A percentile compares a stretch with the other conserved stretches of the same genome.
Conservation (phyloP, 2,113 vertebrate species). For the Raphicerus campestris region DNA sequence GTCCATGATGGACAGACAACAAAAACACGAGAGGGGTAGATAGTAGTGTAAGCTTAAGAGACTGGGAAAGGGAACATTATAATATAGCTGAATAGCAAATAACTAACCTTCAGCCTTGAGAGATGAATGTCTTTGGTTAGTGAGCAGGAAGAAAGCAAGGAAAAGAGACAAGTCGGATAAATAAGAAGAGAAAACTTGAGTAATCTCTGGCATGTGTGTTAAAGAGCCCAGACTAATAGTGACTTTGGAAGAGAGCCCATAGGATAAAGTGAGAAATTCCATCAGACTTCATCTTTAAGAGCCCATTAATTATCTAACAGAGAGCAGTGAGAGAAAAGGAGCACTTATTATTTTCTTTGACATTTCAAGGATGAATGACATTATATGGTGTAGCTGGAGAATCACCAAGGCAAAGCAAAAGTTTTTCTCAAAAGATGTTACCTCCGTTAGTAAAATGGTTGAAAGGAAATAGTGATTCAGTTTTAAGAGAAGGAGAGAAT, state of each 20-base stretch:
- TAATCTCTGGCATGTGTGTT: accelerated
- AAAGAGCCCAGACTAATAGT: not conserved
- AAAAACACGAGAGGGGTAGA: not conserved
- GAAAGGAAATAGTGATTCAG: not conserved
- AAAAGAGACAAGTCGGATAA: not conserved
- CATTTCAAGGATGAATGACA: not conserved
- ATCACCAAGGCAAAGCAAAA: not conserved
- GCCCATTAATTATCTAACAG: not conserved
- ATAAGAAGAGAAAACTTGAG: not conserved
- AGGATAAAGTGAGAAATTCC: not conserved
- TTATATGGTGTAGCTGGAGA: not conserved
- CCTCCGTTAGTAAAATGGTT: not conserved
- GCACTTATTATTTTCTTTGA: not conserved
- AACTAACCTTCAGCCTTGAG: not conserved
- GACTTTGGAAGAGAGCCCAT: not conserved
- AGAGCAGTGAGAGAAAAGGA: not conserved
- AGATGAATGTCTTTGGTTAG: not conserved
- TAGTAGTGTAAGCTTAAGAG: not conserved
- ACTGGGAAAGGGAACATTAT: not conserved
- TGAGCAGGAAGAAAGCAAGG: not conserved
- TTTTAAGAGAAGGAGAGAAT: not conserved
- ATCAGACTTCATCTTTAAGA: not conserved
- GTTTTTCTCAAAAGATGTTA: not conserved
- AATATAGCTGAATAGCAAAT: not conserved
- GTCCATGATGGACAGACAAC: not conserved